Evolutionary conservation across 2,797 vertebrate species (phyloP), one percentile per base, ranked within the genome.

Genomic region (Setipinna tenuifilis): DNA sequence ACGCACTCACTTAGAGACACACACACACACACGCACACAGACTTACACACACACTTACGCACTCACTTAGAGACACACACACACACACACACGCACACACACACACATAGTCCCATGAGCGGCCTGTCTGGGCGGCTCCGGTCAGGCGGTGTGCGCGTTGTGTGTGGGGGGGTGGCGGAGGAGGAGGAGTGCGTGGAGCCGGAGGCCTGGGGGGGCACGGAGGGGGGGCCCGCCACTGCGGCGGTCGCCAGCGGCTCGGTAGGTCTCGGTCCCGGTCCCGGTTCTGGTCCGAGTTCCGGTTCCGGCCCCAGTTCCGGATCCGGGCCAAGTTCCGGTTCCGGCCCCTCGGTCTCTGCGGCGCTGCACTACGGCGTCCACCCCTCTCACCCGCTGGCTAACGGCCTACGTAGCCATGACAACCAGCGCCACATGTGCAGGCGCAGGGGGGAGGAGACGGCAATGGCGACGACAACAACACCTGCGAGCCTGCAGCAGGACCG

Each of bases 61-160:
- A 87, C 19, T 82, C 80, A 85, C 82, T n/a, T n/a, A n/a, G n/a
- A n/a, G n/a, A n/a, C n/a, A 41, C 35, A 41, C 35, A 41, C 35
- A 10, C 50, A 54, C 50, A 83, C 50, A 82, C 71, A 65, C 50
- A 83, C 61, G 84, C 82, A 87, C 19, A 83, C 80, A 85, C 82
- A 86, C 41, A 86, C 48, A 21, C 75, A 82, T 28, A 81, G 59
- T 81, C 71, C 93, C 93, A 97, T 98, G 94, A 98, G 97, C 84
- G 96, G 97, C 88, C 96, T 97, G 90, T 97, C 97, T 35, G 96
- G 96, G 93, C 97, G 96, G 91, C 95, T 98, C 86, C 96, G 95
- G 93, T 97, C 96, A 92, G 96, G 97, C 65, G 96, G 97, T 71
- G 96, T 97, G 91, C 96, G 96, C 90, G 94, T 97, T 91, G 95